phyloP scores from a whole-genome alignment of 2,113 vertebrate genomes.

The Cygnus atratus region DNA sequence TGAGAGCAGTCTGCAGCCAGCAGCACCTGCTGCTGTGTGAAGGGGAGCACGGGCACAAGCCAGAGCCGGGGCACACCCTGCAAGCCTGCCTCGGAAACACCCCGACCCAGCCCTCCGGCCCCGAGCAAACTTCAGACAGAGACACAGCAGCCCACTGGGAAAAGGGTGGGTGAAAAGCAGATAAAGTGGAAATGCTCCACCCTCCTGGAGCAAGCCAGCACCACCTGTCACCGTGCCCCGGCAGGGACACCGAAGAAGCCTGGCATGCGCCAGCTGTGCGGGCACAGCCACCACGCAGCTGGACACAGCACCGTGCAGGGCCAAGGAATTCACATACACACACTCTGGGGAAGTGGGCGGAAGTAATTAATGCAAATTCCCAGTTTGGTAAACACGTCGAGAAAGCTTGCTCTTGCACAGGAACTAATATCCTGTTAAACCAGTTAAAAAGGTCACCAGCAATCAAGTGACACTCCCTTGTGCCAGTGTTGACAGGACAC shows the following conservation, averaged over 20 bases:
- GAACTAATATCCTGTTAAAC: constrained; percentile 50
- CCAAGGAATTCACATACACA: not conserved
- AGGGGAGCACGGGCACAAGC: not conserved
- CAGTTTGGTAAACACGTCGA: constrained; percentile 39
- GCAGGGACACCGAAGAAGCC: rapidly evolving
- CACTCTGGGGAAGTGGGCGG: rapidly evolving
- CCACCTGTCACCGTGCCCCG: not conserved
- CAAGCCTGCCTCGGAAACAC: not conserved
- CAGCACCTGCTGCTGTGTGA: rapidly evolving
- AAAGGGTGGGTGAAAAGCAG: not conserved
- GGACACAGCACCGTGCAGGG: not conserved
- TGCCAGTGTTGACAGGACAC: not conserved
- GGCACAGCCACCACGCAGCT: rapidly evolving
- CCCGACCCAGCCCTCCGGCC: not conserved
- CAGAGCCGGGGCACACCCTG: rapidly evolving
- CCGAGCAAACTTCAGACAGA: not conserved
- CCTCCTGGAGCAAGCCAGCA: not conserved
- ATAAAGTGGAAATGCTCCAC: not conserved
- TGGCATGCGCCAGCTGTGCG: not conserved
- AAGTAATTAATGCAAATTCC: constrained; percentile 52
- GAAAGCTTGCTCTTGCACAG: not conserved
- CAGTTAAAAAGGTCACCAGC: constrained; percentile 49
- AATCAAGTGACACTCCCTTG: not conserved
- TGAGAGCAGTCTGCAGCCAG: not conserved
- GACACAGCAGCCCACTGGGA: not conserved